These are phyloP conservation scores for Brachionus paranguensis DNA, from an alignment of 1,140 invertebrate genomes.

Conservation along the genomic window DNA sequence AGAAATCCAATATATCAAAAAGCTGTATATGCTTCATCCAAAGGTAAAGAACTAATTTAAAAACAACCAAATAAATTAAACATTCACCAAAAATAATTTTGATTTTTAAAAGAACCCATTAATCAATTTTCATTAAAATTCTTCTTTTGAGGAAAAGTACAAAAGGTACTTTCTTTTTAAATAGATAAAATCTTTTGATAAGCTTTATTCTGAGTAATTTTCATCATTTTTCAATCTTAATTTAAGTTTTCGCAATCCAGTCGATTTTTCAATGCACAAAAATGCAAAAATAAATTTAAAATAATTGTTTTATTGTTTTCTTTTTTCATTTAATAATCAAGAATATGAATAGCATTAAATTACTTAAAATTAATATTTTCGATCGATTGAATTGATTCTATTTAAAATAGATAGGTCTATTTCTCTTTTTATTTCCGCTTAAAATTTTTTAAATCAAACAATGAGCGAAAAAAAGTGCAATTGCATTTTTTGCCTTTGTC, in stretches of 20 bases:
- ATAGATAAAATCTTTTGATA: not conserved
- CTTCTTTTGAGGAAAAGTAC: not conserved
- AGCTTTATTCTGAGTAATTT: too few species aligned
- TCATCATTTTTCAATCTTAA: too few species aligned
- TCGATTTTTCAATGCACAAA: not conserved
- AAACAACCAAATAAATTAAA: not conserved
- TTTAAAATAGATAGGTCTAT: too few species aligned
- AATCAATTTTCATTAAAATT: too few species aligned
- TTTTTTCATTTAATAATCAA: not conserved
- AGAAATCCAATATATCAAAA: constrained; percentile 36
- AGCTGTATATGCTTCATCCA: constrained; percentile 39
- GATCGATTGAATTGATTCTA: too few species aligned
- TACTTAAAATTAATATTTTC: too few species aligned
- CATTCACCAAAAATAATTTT: not conserved
- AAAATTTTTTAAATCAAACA: too few species aligned
- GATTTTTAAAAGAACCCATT: not conserved
- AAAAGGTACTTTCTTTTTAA: not conserved
- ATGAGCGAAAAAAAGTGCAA: too few species aligned
- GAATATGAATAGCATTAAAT: not conserved
- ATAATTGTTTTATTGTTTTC: not conserved
- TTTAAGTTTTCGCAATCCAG: not conserved
- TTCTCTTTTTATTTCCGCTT: too few species aligned
- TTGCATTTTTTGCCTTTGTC: too few species aligned
- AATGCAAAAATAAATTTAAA: not conserved
- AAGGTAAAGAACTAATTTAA: not conserved